Base-by-base conservation (phyloP, 1,140 invertebrate genomes). In the Drosophila aff. region DNA sequence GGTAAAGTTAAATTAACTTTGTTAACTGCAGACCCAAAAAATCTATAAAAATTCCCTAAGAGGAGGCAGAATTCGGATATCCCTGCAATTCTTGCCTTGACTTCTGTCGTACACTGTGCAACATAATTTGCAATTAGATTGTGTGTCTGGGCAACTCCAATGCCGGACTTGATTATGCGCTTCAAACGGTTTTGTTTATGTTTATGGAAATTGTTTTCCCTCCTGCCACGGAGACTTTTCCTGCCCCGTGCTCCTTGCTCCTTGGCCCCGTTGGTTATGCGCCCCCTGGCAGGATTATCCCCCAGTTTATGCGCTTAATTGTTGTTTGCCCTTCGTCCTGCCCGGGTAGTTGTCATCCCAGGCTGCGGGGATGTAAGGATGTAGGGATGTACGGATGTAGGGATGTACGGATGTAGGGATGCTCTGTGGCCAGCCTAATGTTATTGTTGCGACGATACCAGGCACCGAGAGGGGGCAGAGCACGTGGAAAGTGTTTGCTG, bases 111-210 rank as follows among this genome's bases (percentile, higher is more conserved):
- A 86, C 69, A 72, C 82, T 86, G 69, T 46, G 46, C 63, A 62
- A 75, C 66, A 86, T 76, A 72, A 87, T 86, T 82, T 87, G 83
- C 79, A 82, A 86, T 87, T 87, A 82, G 62, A 72, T 86, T 86
- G 82, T 86, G 82, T 57, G 28, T 52, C 46, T 8, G 33, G 18
- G 7, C n/a, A 31, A n/a, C 43, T 33, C 26, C 52, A 21, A 41
- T 64, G 62, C 62, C 58, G 76, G 53, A 76, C 82, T 82, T 85
- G 82, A 81, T 82, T 86, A 76, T 86, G 79, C 82, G 67, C 76
- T 76, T 61, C 62, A 72, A 86, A 69, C 82, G 84, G 38, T 73
- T 60, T 89, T 87, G 73, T 89, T 81, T 75, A 78, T 87, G 81
- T 78, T 89, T 87, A 87, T 87, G 84, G 73, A 87, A 87, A 89